phyloP scores from a whole-genome alignment of 1,140 invertebrate species.

The Meloidogyne chitwoodi region DNA sequence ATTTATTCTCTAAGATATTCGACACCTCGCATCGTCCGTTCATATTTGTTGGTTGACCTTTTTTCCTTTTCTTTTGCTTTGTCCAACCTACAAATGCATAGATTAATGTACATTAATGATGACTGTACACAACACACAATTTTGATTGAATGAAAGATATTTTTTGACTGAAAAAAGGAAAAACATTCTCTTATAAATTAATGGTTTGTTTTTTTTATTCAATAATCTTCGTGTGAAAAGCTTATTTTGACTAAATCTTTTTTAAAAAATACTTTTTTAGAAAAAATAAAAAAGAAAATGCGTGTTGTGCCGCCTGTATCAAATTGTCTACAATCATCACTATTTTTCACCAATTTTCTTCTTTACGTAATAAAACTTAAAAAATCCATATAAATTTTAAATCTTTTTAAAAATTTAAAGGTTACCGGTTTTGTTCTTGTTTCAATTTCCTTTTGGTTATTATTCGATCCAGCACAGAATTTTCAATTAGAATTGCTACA shows the following conservation, averaged over 20 bases:
- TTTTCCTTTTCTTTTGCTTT: background rate
- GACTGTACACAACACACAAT: background rate
- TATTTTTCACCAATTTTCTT: background rate
- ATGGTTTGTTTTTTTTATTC: background rate
- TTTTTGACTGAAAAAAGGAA: background rate
- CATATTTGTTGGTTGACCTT: background rate
- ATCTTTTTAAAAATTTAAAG: too few relatives aligned
- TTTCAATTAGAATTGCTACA: conserved; percentile 45
- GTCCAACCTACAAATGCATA: background rate
- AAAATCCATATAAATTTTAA: background rate
- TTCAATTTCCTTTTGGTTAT: conserved; percentile 36
- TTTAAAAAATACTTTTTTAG: background rate
- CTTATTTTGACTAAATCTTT: background rate
- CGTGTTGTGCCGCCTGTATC: background rate
- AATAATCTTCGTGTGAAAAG: background rate
- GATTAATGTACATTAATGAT: background rate
- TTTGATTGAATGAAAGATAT: background rate
- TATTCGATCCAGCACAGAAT: conserved; percentile 36
- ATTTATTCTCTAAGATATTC: background rate
- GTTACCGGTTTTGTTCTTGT: conserved; percentile 33
- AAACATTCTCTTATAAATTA: background rate
- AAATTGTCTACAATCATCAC: background rate
- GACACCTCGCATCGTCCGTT: too few relatives aligned
- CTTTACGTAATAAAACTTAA: background rate
- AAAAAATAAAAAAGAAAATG: background rate